A percentile compares a stretch with the other conserved stretches of the same genome.
These are phyloP conservation scores for Columbina picui DNA, from an alignment of 2,113 vertebrate species.

Conservation along the genomic window DNA sequence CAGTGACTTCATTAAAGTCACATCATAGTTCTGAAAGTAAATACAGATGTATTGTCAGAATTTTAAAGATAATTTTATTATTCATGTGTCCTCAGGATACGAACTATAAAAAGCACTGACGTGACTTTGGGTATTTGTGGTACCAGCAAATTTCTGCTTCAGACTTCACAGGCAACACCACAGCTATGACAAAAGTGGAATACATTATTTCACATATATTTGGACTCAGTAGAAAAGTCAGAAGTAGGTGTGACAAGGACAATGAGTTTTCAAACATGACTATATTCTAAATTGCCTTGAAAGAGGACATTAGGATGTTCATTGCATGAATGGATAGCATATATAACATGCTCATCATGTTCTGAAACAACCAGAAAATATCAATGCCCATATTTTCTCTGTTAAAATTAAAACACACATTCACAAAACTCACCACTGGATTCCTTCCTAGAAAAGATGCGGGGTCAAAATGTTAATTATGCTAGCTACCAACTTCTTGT, in stretches of 20 bases:
- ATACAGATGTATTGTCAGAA: neutral
- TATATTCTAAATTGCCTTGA: conserved; percentile 10
- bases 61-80: neutral
- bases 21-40: neutral
- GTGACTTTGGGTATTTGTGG: neutral
- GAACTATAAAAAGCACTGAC: neutral
- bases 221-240: conserved; percentile 32
- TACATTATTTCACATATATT: neutral
- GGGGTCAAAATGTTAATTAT: neutral
- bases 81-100: neutral
- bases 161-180: neutral
- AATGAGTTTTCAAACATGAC: conserved; percentile 52
- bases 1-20: neutral
- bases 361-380: conserved; percentile 46
- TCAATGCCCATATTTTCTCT: neutral
- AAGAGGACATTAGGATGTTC: conserved; percentile 40
- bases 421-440: conserved; percentile 35
- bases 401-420: conserved; percentile 53
- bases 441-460: neutral
- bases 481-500: neutral
- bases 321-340: neutral
- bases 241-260: conserved; percentile 41
- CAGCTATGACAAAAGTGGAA: neutral
- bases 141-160: neutral
- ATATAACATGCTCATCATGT: neutral